Base-by-base conservation (phyloP, 2,888 invertebrate species). In the Drosophila mimica region DNA sequence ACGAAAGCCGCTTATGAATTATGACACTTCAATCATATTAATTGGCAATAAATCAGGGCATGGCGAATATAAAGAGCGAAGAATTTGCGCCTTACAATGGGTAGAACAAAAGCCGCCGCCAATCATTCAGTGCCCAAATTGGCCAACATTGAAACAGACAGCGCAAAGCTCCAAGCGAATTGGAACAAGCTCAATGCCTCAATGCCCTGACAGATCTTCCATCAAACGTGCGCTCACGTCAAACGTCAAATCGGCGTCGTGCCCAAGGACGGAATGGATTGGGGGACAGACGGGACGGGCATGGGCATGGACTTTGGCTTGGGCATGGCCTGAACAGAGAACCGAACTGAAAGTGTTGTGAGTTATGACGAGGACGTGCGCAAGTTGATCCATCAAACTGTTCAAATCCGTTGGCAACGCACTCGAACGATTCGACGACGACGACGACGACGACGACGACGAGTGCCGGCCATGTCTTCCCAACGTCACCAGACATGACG, bases 11-110 rank as follows among this genome's bases (percentile, higher is more conserved):
- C 72, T 71, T 61, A 70, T 77, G 82, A 89, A 82, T 89, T 89
- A 91, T 89, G 86, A 86, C 90, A 86, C 88, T 91, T 89, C 86
- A 89, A 89, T 90, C 88, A 86, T 83, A 89, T 90, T 90, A 88
- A 90, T 90, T 90, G 90, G 78, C 89, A 83, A 90, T 90, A 90
- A 90, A 90, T 90, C 91, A 90, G 88, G 58, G 71, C 73, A 66
- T 53, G 77, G 79, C 81, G 74, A 73, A 61, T 67, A 79, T 79
- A 81, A 69, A 79, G 77, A 76, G 66, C 69, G 52, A 56, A 68
- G 76, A 76, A 71, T 79, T 71, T 76, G 67, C 71, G 74, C 63
- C 57, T 59, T 51, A 31, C 28, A 53, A 30, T 58, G 51, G n/a
- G 66, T 25, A 87, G 85, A 86, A 86, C 89, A 86, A 89, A 86